phyloP scores from a whole-genome alignment of 2,888 invertebrate genomes.

The Lepidochitona cinerea region DNA sequence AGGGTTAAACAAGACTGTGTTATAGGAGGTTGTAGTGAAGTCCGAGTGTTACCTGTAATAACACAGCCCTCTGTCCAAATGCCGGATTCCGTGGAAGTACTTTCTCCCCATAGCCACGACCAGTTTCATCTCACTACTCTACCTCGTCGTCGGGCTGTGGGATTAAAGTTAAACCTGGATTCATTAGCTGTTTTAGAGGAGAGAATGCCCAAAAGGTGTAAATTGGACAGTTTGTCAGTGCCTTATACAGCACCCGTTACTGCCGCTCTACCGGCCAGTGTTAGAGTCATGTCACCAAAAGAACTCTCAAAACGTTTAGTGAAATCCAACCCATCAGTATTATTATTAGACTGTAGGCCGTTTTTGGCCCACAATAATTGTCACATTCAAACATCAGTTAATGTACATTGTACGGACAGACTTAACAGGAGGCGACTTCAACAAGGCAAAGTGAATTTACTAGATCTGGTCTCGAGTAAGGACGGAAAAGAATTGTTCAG shows the following conservation, averaged over 20 bases:
- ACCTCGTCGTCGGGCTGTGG: conserved; percentile 29
- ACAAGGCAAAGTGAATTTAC: conserved; percentile 78
- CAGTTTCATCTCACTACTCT: conserved; percentile 22
- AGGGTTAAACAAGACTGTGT: too few species aligned
- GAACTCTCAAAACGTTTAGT: conserved; percentile 48
- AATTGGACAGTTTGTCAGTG: conserved; percentile 42
- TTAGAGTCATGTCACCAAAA: conserved; percentile 44
- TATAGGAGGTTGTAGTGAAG: too few species aligned
- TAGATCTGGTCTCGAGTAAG: conserved; percentile 78
- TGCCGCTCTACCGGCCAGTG: neutral
- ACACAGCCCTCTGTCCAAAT: conserved; percentile 41
- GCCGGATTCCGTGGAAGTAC: conserved; percentile 59
- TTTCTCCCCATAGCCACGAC: conserved; percentile 37
- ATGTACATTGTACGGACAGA: conserved; percentile 81
- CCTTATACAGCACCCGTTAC: conserved; percentile 14
- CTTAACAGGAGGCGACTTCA: conserved; percentile 79
- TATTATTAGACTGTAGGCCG: conserved; percentile 79
- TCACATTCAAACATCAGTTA: conserved; percentile 78
- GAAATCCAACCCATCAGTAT: conserved; percentile 42
- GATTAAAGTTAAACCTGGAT: conserved; percentile 40
- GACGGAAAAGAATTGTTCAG: conserved; percentile 78
- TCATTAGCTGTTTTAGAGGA: conserved; percentile 7
- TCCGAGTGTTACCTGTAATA: too few species aligned
- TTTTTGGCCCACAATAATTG: conserved; percentile 81
- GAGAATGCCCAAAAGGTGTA: conserved; percentile 48